A percentile compares a stretch with the other conserved stretches of the same genome.
phyloP scores from a whole-genome alignment of 2,113 vertebrate genomes.

The Theropithecus gelada region DNA sequence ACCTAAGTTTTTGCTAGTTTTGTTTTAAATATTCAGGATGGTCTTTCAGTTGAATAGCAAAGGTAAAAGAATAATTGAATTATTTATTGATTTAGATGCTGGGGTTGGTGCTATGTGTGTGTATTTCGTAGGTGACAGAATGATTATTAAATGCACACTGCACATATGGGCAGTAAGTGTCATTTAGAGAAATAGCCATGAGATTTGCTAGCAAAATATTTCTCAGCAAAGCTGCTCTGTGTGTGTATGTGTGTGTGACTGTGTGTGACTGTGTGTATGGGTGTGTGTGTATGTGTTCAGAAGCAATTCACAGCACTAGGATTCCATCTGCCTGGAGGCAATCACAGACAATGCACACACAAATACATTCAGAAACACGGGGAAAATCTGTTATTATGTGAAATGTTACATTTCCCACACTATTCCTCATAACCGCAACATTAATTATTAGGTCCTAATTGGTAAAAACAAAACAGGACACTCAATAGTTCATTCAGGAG shows the following conservation, averaged over 20 bases:
- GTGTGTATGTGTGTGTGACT: not conserved
- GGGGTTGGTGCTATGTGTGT: not conserved
- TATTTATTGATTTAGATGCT: not conserved
- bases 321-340: not conserved
- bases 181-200: conserved; percentile 68
- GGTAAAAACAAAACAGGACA: not conserved
- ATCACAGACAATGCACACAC: not conserved
- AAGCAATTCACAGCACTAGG: not conserved
- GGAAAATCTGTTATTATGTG: conserved; percentile 37
- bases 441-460: conserved; percentile 53
- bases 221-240: not conserved
- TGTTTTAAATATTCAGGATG: conserved; percentile 73
- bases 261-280: too few species aligned
- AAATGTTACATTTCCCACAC: conserved; percentile 25
- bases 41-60: conserved; percentile 57
- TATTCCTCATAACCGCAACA: not conserved
- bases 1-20: conserved; percentile 49
- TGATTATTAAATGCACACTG: conserved; percentile 6
- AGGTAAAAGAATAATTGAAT: conserved; percentile 4
- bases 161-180: conserved; percentile 48
- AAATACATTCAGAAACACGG: conserved; percentile 55
- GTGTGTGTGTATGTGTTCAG: not conserved
- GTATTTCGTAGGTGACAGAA: conserved; percentile 13
- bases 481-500: not conserved
- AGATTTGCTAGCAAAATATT: conserved; percentile 19